Percentiles rank a stretch among this genome's conserved stretches.
Conservation (phyloP, 2,888 invertebrate genomes). For the Cremastobaeus sp. region DNA sequence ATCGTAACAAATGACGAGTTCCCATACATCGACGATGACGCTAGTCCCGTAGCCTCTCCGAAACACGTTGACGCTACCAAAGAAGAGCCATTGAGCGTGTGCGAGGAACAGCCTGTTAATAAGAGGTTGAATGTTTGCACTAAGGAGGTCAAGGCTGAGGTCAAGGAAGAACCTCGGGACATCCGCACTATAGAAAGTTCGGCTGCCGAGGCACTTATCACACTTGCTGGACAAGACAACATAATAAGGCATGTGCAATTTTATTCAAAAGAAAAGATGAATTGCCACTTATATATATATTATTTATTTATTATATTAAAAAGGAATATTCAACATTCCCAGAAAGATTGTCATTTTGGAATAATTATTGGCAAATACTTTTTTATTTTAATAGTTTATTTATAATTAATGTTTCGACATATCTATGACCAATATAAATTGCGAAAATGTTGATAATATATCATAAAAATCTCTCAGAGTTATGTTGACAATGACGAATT, state of each 20-base stretch:
- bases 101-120: conserved; percentile 14
- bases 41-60: conserved; percentile 67
- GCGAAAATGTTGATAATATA: too few species aligned
- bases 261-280: not conserved
- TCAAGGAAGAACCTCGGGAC: conserved; percentile 70
- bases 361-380: not conserved
- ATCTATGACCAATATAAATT: too few species aligned
- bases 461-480: too few species aligned
- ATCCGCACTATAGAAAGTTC: conserved; percentile 76
- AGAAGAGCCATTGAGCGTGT: conserved; percentile 55
- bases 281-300: too few species aligned
- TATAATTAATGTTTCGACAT: too few species aligned
- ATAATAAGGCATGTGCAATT: conserved; percentile 63
- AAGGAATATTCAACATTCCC: too few species aligned
- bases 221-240: conserved; percentile 73
- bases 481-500: too few species aligned
- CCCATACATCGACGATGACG: conserved; percentile 72
- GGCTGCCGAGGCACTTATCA: conserved; percentile 76
- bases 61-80: conserved; percentile 44
- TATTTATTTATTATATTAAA: too few species aligned
- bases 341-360: too few species aligned
- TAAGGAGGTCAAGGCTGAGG: conserved; percentile 30
- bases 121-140: too few species aligned
- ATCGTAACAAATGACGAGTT: conserved; percentile 70
- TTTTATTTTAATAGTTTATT: too few species aligned